phyloP scores from a whole-genome alignment of 1,140 invertebrate genomes.

The Charaxes varanes region DNA sequence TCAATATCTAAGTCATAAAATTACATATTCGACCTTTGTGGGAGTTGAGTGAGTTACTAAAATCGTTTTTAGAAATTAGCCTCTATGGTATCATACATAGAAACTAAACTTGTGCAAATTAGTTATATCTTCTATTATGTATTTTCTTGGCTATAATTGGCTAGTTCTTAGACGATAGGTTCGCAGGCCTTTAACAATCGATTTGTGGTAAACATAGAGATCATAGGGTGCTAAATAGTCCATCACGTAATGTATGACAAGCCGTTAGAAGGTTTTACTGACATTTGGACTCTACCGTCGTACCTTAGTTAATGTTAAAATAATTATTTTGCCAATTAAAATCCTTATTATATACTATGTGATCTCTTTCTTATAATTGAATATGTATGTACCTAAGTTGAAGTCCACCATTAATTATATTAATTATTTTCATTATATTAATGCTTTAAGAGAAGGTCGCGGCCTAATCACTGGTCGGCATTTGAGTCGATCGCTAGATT shows the following conservation, averaged over 20 bases:
- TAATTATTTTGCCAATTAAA: too few relatives aligned
- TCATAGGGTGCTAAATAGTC: slow-evolving; percentile 26
- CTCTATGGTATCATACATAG: background rate
- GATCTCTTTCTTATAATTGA: too few relatives aligned
- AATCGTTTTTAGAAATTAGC: slow-evolving; percentile 1
- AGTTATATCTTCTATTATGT: background rate
- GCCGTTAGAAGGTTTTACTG: slow-evolving; percentile 13
- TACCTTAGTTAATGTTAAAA: background rate
- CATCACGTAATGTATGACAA: slow-evolving; percentile 27
- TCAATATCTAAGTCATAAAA: slow-evolving; percentile 3
- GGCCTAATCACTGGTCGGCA: too few relatives aligned
- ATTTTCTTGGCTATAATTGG: background rate
- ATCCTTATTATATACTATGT: too few relatives aligned
- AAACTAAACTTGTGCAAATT: background rate
- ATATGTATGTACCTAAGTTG: too few relatives aligned
- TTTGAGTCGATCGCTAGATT: too few relatives aligned
- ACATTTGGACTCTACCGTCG: slow-evolving; percentile 6
- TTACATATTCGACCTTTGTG: slow-evolving; percentile 1
- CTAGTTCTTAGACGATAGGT: slow-evolving; percentile 1
- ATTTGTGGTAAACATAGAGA: slow-evolving; percentile 14
- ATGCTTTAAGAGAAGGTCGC: too few relatives aligned
- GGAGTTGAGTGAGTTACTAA: background rate
- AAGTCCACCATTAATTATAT: too few relatives aligned
- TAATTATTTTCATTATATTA: too few relatives aligned
- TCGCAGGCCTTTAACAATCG: slow-evolving; percentile 13